Conservation (phyloP, 2,113 vertebrate species). For the Astur gentilis region DNA sequence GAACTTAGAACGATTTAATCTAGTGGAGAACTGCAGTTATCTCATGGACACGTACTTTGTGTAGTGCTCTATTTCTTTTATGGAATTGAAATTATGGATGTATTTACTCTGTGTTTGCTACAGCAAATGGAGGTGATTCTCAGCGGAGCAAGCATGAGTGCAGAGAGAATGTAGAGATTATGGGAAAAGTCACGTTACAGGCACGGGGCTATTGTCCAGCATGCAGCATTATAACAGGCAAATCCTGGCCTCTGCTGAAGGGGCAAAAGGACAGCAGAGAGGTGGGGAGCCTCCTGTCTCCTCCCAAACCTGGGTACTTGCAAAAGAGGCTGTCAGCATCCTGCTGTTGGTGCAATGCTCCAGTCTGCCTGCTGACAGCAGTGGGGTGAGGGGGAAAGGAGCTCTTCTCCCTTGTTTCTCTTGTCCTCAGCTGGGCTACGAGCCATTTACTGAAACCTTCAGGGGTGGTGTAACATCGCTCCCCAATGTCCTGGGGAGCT, state of each 20-base stretch:
- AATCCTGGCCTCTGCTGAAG: background rate
- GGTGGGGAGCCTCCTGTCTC: background rate
- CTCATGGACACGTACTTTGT: background rate
- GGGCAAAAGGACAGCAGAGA: background rate
- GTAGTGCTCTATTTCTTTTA: background rate
- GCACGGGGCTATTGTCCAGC: background rate
- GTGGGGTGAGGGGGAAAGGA: background rate
- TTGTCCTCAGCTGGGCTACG: background rate
- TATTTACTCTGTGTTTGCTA: background rate
- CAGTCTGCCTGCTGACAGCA: rapidly evolving
- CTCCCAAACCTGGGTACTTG: background rate
- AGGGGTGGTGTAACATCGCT: background rate
- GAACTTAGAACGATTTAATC: background rate
- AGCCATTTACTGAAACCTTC: background rate
- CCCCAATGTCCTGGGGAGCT: background rate
- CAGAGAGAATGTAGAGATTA: background rate
- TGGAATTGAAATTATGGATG: background rate
- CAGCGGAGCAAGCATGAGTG: background rate
- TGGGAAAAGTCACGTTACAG: background rate
- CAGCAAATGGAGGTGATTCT: background rate
- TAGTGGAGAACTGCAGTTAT: background rate
- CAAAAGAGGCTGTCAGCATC: background rate
- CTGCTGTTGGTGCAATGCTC: background rate
- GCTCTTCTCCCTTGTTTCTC: background rate
- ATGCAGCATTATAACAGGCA: background rate